These are phyloP conservation scores for Schizopygopsis pylzovi DNA, from an alignment of 2,797 vertebrate genomes.

Conservation along the genomic window DNA sequence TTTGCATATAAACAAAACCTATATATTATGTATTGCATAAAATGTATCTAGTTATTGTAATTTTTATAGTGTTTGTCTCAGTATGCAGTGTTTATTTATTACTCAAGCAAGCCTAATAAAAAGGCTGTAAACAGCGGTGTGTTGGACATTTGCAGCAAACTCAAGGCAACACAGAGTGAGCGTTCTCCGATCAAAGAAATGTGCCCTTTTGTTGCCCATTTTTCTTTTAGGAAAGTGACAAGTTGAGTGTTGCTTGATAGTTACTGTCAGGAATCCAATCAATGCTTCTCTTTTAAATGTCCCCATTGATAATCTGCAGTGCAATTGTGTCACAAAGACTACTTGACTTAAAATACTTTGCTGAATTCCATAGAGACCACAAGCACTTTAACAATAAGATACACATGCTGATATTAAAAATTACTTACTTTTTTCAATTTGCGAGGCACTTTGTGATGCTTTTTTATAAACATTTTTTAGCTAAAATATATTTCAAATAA, in stretches of 20 bases:
- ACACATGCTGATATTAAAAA: constrained; percentile 4
- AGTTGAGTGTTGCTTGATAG: constrained; percentile 10
- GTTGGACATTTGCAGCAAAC: constrained; percentile 23
- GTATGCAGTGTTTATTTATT: background rate
- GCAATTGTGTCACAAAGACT: background rate
- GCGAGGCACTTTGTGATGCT: background rate
- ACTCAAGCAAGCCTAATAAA: constrained; percentile 11
- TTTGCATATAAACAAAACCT: constrained; percentile 3
- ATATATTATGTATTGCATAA: background rate
- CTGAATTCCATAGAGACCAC: background rate
- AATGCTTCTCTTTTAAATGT: background rate
- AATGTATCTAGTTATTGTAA: background rate
- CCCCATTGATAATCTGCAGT: background rate
- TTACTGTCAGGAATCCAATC: constrained; percentile 20
- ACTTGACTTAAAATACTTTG: background rate
- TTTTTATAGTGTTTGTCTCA: background rate
- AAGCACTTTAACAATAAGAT: background rate
- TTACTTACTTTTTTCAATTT: background rate
- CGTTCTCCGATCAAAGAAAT: background rate
- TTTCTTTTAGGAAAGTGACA: constrained; percentile 15
- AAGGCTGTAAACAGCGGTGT: background rate
- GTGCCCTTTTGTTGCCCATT: constrained; percentile 9
- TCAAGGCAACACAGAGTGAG: background rate
- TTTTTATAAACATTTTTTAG: background rate
- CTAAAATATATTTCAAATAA: background rate